Base-by-base conservation (phyloP, 2,113 vertebrate genomes). In the Todiramphus chloris region DNA sequence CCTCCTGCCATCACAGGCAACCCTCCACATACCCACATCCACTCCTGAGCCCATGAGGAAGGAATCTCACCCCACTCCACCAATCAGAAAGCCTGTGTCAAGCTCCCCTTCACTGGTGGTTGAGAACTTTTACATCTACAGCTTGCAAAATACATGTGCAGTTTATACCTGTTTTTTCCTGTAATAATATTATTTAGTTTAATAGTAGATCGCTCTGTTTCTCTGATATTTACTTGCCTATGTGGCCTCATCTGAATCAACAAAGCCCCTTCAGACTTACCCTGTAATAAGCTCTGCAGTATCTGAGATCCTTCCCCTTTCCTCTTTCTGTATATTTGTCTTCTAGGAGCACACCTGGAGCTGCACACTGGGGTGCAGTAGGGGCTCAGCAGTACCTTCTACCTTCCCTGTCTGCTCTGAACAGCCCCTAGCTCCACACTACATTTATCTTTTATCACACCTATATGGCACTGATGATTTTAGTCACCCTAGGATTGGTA, bases 31-130 rank as follows among this genome's bases (percentile, higher is more conserved):
- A 48, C 12, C 50, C 30, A 11, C 17, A 4, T 16, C 58, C 0
- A 25, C 0, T 14, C 8, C 7, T 13, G 63, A 67, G n/a, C 20
- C 41, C 17, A 0, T 3, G 2, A 31, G 35, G 27, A 44, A 31
- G 35, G 27, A 44, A 16, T 33, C 60, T n/a, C 35, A 16, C 11
- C 48, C 27, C 16, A 0, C 27, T 68, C 25, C 3, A 14, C 44
- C 48, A 6, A 2, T 7, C 25, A 35, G 39, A 80, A 68, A 64
- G 30, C 41, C 30, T 13, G 27, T 11, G 51, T 33, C 60, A 10
- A 3, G 15, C 23, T 68, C 51, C n/a, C 28, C 28, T 30, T 41
- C 31, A 27, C 33, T 31, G 33, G 25, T 27, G 44, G 13, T n/a
- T 16, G 70, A 19, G 23, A 82, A 58, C 43, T 66, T 73, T 10